Evolutionary conservation across 2,113 vertebrate genomes (phyloP).

Genomic region (Rhizomys pruinosus): DNA sequence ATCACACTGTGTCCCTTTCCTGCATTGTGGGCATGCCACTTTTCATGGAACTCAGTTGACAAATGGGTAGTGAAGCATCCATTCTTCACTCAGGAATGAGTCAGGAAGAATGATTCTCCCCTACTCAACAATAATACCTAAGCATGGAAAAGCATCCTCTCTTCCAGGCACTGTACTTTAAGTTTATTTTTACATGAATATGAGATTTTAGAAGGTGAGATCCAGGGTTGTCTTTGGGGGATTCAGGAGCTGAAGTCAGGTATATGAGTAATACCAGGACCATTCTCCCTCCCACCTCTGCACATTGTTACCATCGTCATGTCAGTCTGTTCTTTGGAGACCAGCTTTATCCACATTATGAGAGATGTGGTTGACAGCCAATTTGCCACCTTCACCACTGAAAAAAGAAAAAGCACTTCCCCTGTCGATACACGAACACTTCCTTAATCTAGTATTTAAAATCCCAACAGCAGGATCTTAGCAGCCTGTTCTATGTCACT

Average conservation of each 20-base stretch:
- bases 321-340: background rate
- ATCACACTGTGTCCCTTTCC: background rate
- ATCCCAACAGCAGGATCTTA: background rate
- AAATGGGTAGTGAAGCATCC: slow-evolving; percentile 1
- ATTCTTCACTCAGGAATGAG: background rate
- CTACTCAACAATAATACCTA: background rate
- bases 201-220: background rate
- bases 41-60: background rate
- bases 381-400: background rate
- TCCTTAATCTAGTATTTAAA: background rate
- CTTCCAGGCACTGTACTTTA: background rate
- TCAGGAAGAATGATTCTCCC: background rate
- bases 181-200: background rate
- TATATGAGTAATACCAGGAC: background rate
- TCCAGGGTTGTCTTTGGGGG: background rate
- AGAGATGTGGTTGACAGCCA: slow-evolving; percentile 17
- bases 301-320: background rate
- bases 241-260: background rate
- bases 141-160: background rate
- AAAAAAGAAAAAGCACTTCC: background rate
- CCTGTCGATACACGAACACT: background rate
- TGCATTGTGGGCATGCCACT: background rate
- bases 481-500: background rate
- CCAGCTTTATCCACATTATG: background rate
- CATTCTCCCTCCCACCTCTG: background rate